A percentile compares a stretch with the other conserved stretches of the same genome.
Evolutionary conservation across 2,888 invertebrate species (phyloP).

Genomic region (Tenthredo scrophulariae): DNA sequence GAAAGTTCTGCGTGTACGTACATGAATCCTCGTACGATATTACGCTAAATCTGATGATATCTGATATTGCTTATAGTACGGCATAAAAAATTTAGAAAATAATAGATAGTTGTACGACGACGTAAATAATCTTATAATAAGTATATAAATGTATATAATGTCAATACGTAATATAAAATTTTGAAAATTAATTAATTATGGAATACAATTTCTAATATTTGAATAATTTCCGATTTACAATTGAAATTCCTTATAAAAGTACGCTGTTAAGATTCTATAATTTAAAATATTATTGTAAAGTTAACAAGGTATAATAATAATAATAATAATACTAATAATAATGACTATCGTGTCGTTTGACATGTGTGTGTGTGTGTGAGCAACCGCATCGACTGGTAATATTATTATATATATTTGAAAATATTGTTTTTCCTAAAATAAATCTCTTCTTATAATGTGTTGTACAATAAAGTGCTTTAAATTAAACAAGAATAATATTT

Average conservation of each 20-base stretch:
- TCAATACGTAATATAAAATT: slow-evolving; percentile 6
- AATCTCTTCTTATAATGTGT: slow-evolving; percentile 64
- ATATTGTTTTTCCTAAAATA: slow-evolving; percentile 61
- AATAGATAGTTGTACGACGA: slow-evolving; percentile 12
- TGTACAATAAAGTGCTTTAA: slow-evolving; percentile 75
- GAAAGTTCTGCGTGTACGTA: neutral
- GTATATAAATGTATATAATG: slow-evolving; percentile 44
- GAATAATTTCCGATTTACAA: slow-evolving; percentile 28
- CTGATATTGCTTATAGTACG: slow-evolving; percentile 34
- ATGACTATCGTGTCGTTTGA: slow-evolving; percentile 51
- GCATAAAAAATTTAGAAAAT: neutral
- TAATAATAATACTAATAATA: slow-evolving; percentile 26
- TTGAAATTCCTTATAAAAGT: slow-evolving; percentile 21
- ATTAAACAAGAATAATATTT: slow-evolving; percentile 67
- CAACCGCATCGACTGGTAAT: slow-evolving; percentile 48
- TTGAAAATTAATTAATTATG: slow-evolving; percentile 17
- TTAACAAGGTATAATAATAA: slow-evolving; percentile 30
- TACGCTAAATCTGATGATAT: neutral
- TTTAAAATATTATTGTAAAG: slow-evolving; percentile 43
- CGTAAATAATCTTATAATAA: slow-evolving; percentile 24
- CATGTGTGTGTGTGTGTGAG: neutral
- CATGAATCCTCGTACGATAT: neutral
- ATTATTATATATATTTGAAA: slow-evolving; percentile 51
- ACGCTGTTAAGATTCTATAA: neutral
- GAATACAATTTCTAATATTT: slow-evolving; percentile 18